Evolutionary conservation across 1,140 invertebrate genomes (phyloP), one percentile per base, ranked within the genome.

Genomic region (Saccostrea echinata): DNA sequence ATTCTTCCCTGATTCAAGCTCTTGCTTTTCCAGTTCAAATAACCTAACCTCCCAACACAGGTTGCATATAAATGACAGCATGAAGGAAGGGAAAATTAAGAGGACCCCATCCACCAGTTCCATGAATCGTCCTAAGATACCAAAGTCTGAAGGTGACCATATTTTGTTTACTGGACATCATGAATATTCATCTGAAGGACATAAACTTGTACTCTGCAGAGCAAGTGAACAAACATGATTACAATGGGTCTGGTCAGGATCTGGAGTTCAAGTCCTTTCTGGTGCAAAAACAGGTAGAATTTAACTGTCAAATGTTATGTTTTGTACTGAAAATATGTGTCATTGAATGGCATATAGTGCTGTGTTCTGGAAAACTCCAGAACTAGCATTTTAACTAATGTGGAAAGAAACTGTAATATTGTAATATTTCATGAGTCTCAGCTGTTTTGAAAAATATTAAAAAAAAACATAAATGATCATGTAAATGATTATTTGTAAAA

Each of bases 151-250:
- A 13, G 84, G 53, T 61, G 88, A 84, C 9, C 87, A 92, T 81
- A 86, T 83, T n/a, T 2, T 96, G 96, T 92, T 92, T 98, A 16
- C 91, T 98, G 9, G 97, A 98, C 93, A 96, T 98, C 0, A 97
- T 98, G 96, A 95, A 95, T 81, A 95, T 98, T 1, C 96, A 97
- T 88, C 93, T 98, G 55, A 96, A 97, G 6, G 97, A 98, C 90
- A 98, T 98, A 96, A 97, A 98, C 93, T 94, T 98, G 2, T 97
- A 97, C 89, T 96, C 97, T 6, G 97, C 97, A 61, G 89, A 92
- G 64, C 89, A 94, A 35, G 91, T 94, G 4, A 85, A 91, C 57
- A 94, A 93, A 84, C 90, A 88, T n/a, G 33, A 89, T 13, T 93
- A 92, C 83, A 89, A 87, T 16, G 84, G 89, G 1, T 83, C 76